These are phyloP conservation scores for Clistopyga incitator DNA, from an alignment of 2,888 invertebrate genomes.

Conservation along the genomic window DNA sequence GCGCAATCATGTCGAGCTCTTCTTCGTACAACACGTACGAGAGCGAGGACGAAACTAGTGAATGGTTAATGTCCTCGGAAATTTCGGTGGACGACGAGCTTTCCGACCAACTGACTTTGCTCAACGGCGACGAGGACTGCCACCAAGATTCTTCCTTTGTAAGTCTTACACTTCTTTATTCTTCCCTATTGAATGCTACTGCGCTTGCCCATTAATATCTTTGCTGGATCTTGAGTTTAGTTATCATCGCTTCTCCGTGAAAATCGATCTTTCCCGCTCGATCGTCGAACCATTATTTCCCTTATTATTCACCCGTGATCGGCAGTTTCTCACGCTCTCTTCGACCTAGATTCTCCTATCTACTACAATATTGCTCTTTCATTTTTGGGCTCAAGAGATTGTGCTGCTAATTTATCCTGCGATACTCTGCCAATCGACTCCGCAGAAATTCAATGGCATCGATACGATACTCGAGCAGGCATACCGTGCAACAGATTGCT, in stretches of 20 bases:
- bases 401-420: too few relatives aligned
- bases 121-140: slow-evolving; percentile 61
- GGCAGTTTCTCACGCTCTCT: not conserved
- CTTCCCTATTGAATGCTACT: not conserved
- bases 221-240: not conserved
- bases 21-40: slow-evolving; percentile 47
- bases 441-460: not conserved
- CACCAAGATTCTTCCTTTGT: slow-evolving; percentile 53
- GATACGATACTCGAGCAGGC: not conserved
- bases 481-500: not conserved
- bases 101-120: slow-evolving; percentile 57
- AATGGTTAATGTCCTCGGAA: slow-evolving; percentile 44
- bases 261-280: slow-evolving; percentile 23
- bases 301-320: not conserved
- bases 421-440: not conserved
- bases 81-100: slow-evolving; percentile 51
- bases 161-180: slow-evolving; percentile 14
- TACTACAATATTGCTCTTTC: not conserved
- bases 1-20: slow-evolving; percentile 53
- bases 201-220: not conserved
- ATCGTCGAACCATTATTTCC: not conserved
- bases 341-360: slow-evolving; percentile 31
- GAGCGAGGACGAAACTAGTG: slow-evolving; percentile 53
- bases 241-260: not conserved
- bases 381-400: too few relatives aligned